Evolutionary conservation across 2,113 vertebrate genomes (phyloP), one percentile per base, ranked within the genome.

Genomic region (Orcinus orca): DNA sequence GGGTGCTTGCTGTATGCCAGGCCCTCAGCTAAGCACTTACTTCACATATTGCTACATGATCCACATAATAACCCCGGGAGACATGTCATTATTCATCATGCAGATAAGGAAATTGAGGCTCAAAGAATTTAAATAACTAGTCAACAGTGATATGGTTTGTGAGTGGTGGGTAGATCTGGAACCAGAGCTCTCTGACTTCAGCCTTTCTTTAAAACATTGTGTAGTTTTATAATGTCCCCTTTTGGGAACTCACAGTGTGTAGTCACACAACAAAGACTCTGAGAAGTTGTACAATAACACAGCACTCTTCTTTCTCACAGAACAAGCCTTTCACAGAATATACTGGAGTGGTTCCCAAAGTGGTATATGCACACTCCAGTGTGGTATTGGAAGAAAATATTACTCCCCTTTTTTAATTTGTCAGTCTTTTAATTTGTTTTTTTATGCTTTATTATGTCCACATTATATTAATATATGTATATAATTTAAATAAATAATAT

Each of bases 401-500:
- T 25, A 50, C 3, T 79, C 82, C 44, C 76, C 17, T 67, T 83
- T 92, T 55, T 50, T 31, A 4, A 33, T 7, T 36, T 36, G 5
- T 38, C 17, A 15, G 31, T n/a, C 9, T 80, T 83, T 58, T 62
- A n/a, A 83, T 83, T 80, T 81, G 36, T 68, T 25, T 26, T 50
- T 81, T 44, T 65, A 2, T 63, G 18, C 86, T 92, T 87, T 31
- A 29, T 63, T 5, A 71, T 87, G 11, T 63, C 38, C 2, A 8
- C 50, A 70, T 58, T 80, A 74, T 76, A 60, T 31, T 67, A 21
- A 8, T 38, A 58, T 44, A 53, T 79, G 4, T 14, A 67, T 50
- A 77, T 11, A 71, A 53, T 88, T 94, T 92, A 92, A 82, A 62
- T 91, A 93, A 81, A 50, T 88, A 82, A 84, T 20, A 53, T 65